Conservation (phyloP, 2,113 vertebrate genomes). For the Mesembrinibis cayennensis region DNA sequence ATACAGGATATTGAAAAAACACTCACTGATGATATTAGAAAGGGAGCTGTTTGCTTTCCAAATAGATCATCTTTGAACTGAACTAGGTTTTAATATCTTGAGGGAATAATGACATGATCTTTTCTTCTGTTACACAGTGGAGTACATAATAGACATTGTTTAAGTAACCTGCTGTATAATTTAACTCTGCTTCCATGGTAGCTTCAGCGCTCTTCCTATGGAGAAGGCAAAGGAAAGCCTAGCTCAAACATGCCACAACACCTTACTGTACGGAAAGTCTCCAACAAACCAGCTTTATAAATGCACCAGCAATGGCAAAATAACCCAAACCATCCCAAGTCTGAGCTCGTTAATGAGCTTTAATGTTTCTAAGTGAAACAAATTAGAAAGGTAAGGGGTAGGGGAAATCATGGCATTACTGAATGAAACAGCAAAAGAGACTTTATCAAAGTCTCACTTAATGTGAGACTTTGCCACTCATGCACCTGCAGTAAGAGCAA, state of each 20-base stretch:
- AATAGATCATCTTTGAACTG: background rate
- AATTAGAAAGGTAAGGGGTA: background rate
- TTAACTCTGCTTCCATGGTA: background rate
- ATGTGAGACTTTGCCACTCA: background rate
- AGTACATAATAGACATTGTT: background rate
- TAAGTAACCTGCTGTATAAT: background rate
- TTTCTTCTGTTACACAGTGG: background rate
- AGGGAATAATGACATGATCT: background rate
- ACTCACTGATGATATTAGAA: slow-evolving; percentile 16
- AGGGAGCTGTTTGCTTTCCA: slow-evolving; percentile 18
- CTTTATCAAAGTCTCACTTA: too few species aligned
- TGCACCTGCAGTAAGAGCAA: background rate
- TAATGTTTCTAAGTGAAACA: background rate
- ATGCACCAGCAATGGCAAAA: background rate
- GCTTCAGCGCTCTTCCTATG: background rate
- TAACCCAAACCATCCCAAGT: background rate
- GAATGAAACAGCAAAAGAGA: background rate
- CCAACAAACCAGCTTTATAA: background rate
- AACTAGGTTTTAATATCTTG: slow-evolving; percentile 5
- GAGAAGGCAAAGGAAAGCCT: background rate
- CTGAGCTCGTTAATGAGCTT: background rate
- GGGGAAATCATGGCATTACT: background rate
- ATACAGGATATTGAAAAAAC: slow-evolving; percentile 66
- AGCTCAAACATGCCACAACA: background rate
- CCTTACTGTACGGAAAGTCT: background rate